These are phyloP conservation scores for Rattus rattus DNA, from an alignment of 2,113 vertebrate species.

Conservation along the genomic window DNA sequence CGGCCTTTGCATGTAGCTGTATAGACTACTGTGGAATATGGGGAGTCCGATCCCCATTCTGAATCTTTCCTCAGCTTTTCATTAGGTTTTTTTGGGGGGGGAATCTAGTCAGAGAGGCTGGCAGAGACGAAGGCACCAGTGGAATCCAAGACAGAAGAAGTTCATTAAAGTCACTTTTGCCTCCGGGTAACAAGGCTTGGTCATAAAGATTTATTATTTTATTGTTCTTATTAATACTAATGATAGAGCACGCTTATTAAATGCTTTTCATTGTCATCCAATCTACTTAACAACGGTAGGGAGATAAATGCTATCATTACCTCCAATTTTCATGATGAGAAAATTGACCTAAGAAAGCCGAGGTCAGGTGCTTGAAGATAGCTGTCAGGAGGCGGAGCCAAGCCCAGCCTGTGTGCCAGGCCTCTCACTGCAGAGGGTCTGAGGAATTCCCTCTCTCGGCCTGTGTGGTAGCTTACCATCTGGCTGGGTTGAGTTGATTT, in stretches of 20 bases:
- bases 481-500: slow-evolving; percentile 12
- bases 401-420: not conserved
- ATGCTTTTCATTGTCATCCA: slow-evolving; percentile 67
- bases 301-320: slow-evolving; percentile 75
- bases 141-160: not conserved
- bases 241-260: slow-evolving; percentile 64
- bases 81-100: not conserved
- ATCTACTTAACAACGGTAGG: slow-evolving; percentile 57
- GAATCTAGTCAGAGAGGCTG: not conserved
- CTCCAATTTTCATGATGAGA: slow-evolving; percentile 72
- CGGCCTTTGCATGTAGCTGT: not conserved
- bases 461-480: not conserved
- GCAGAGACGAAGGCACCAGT: not conserved
- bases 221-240: slow-evolving; percentile 74
- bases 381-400: not conserved
- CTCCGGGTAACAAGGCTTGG: slow-evolving; percentile 54
- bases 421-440: not conserved
- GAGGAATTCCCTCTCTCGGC: not conserved
- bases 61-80: slow-evolving; percentile 33
- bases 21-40: not conserved
- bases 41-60: not conserved
- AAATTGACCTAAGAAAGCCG: slow-evolving; percentile 54
- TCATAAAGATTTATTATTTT: slow-evolving; percentile 74
- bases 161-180: slow-evolving; percentile 53
- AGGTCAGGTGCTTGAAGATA: not conserved